Evolutionary conservation across 2,888 invertebrate genomes (phyloP).

Genomic region (Tholera decimalis): DNA sequence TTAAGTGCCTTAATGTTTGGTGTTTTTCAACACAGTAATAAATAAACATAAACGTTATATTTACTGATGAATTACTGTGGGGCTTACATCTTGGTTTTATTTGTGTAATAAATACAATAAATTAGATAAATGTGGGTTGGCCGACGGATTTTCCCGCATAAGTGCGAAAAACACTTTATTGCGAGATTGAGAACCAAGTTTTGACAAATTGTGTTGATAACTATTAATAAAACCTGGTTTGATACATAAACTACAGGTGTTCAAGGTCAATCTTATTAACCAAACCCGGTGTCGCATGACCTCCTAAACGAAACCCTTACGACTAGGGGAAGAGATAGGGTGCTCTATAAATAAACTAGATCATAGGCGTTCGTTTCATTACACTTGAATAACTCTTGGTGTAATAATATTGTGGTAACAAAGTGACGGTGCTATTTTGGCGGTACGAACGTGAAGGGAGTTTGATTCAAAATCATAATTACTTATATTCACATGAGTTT

Average conservation of each 20-base stretch:
- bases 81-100: no score
- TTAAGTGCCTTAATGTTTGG: no score
- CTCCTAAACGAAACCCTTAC: conserved; percentile 44
- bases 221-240: not conserved
- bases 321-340: conserved; percentile 43
- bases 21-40: no score
- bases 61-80: no score
- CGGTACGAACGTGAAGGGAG: not conserved
- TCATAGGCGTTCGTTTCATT: conserved; percentile 57
- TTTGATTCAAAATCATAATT: no score
- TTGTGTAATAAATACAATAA: no score
- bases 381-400: conserved; percentile 45
- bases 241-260: not conserved
- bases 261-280: conserved; percentile 37
- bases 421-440: conserved; percentile 16
- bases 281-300: conserved; percentile 18
- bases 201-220: not conserved
- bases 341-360: conserved; percentile 50
- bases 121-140: no score
- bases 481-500: no score
- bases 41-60: no score
- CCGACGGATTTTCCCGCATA: no score
- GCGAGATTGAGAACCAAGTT: not conserved
- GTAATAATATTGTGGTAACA: conserved; percentile 36
- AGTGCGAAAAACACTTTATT: no score